Evolutionary conservation across 2,797 vertebrate species (phyloP).

Genomic region (Siniperca scherzeri): DNA sequence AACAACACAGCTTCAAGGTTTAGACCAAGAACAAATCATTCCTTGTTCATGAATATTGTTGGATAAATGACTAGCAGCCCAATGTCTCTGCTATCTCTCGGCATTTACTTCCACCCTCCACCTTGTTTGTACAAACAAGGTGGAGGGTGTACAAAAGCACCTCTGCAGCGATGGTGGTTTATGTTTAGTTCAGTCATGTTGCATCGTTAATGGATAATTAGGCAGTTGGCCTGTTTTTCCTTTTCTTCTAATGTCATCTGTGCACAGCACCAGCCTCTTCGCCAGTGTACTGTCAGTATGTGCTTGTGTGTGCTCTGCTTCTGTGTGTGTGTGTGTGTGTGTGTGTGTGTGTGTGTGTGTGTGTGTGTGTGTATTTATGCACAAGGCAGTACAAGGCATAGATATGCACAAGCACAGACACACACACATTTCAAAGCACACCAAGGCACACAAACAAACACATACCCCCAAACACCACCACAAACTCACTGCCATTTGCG

Average conservation of each 20-base stretch:
- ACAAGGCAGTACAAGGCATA: constrained; percentile 4
- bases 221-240: constrained; percentile 41
- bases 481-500: constrained; percentile 75
- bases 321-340: constrained; percentile 10
- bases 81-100: constrained; percentile 11
- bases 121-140: background rate
- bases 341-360: background rate
- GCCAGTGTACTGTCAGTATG: constrained; percentile 28
- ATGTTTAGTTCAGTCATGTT: constrained; percentile 55
- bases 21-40: constrained; percentile 36
- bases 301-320: constrained; percentile 10
- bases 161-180: background rate
- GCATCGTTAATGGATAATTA: constrained; percentile 74
- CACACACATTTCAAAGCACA: constrained; percentile 48
- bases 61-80: constrained; percentile 29
- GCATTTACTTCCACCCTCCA: constrained; percentile 19
- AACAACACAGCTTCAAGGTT: constrained; percentile 32
- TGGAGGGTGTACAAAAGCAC: constrained; percentile 14
- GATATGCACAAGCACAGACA: constrained; percentile 32
- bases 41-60: constrained; percentile 22
- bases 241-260: constrained; percentile 61
- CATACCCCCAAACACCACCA: constrained; percentile 52
- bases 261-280: constrained; percentile 34
- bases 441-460: constrained; percentile 51
- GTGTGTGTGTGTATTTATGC: constrained; percentile 16